Percentiles rank a stretch among this genome's conserved stretches.
Conservation (phyloP, 2,113 vertebrate species). For the Myotis brandtii region DNA sequence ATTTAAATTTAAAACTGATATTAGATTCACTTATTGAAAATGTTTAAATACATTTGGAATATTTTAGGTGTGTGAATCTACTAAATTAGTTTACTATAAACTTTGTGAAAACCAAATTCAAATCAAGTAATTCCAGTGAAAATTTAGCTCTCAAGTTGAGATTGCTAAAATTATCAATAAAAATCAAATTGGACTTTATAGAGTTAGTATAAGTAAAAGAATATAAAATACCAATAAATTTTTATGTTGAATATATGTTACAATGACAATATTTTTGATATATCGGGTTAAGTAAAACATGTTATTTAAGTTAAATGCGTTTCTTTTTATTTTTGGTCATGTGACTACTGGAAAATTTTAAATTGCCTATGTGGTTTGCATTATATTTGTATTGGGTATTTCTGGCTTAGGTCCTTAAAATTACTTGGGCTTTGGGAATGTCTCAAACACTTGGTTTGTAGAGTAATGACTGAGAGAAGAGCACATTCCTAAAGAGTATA, state of each 20-base stretch:
- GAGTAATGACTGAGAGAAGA: not conserved
- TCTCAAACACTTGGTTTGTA: slow-evolving; percentile 17
- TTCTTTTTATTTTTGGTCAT: slow-evolving; percentile 16
- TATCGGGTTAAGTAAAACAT: not conserved
- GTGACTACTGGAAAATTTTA: not conserved
- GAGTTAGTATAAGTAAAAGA: not conserved
- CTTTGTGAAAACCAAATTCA: slow-evolving; percentile 17
- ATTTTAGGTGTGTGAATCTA: not conserved
- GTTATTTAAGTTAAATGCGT: not conserved
- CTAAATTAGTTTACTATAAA: not conserved
- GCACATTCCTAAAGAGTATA: not conserved
- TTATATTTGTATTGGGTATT: not conserved
- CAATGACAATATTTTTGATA: not conserved
- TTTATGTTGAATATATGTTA: not conserved
- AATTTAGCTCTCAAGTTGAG: slow-evolving; percentile 6
- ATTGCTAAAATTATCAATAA: not conserved
- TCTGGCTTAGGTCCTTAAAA: not conserved
- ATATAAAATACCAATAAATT: not conserved
- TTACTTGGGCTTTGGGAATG: not conserved
- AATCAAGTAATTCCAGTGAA: not conserved
- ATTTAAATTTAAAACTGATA: not conserved
- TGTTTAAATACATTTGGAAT: not conserved
- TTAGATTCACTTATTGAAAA: not conserved
- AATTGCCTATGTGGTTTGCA: not conserved
- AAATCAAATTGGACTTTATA: not conserved